Evolutionary conservation across 92 coral and sea anemone species (phyloP).

Genomic region (Zoanthus gigantus): DNA sequence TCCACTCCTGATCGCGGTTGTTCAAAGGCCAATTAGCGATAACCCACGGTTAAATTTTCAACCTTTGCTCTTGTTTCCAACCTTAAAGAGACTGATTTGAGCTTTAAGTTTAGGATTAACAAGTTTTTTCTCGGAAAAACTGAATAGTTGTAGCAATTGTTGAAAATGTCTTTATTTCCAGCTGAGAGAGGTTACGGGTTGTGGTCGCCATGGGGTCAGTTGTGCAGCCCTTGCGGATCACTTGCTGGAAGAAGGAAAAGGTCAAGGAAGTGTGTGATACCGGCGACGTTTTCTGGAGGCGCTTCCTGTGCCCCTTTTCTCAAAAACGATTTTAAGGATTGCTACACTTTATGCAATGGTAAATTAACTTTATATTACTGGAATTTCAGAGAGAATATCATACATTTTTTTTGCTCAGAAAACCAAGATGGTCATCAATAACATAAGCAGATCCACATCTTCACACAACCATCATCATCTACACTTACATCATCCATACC

Average conservation of each 20-base stretch:
- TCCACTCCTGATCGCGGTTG: no score
- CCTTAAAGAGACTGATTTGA: no score
- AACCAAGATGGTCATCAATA: no score
- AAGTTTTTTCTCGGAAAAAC: no score
- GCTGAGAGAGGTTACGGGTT: not conserved
- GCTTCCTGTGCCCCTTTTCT: not conserved
- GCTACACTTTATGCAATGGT: slow-evolving; percentile 25
- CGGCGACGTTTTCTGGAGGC: not conserved
- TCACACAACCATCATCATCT: no score
- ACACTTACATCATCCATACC: no score
- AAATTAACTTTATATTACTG: not conserved
- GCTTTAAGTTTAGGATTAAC: no score
- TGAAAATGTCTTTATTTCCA: not conserved
- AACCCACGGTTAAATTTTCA: no score
- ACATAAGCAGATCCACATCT: no score
- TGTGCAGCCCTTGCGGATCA: not conserved
- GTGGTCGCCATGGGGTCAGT: slow-evolving; percentile 8
- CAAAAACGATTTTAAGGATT: not conserved
- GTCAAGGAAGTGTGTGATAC: not conserved
- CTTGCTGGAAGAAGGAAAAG: not conserved
- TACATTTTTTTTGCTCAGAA: not conserved
- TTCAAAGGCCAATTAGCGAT: no score
- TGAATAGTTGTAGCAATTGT: not conserved
- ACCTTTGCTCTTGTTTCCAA: no score
- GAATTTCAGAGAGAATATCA: not conserved